phyloP scores from a whole-genome alignment of 2,113 vertebrate species.

The Rhea americana region DNA sequence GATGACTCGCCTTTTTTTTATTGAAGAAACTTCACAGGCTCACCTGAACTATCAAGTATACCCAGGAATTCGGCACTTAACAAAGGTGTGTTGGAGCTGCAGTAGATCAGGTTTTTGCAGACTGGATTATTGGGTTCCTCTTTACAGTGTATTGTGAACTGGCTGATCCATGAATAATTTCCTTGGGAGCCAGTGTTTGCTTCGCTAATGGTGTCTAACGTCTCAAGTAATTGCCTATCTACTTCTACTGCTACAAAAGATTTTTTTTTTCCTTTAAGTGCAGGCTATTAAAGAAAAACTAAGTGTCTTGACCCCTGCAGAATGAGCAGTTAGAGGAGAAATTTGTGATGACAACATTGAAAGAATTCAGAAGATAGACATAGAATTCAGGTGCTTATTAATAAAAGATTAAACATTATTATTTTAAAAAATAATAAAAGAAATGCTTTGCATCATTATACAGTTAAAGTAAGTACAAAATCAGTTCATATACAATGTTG shows the following conservation, averaged over 20 bases:
- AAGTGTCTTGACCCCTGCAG: neutral
- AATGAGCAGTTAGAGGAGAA: neutral
- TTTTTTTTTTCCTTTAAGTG: neutral
- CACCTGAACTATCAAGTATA: neutral
- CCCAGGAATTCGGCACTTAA: neutral
- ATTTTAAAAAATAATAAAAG: slow-evolving; percentile 63
- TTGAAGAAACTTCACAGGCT: neutral
- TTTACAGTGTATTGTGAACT: neutral
- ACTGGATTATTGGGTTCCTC: neutral
- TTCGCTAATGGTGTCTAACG: neutral
- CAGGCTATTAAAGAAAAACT: neutral
- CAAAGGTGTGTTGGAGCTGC: neutral
- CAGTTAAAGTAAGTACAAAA: slow-evolving; percentile 60
- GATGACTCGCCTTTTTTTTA: neutral
- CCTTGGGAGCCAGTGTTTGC: neutral
- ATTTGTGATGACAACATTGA: rapidly evolving
- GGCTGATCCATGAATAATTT: neutral
- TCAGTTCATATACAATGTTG: slow-evolving; percentile 42
- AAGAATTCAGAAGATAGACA: neutral
- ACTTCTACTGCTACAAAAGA: neutral
- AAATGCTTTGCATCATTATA: slow-evolving; percentile 45
- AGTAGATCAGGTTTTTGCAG: neutral
- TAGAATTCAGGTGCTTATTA: slow-evolving; percentile 31
- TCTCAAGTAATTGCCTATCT: neutral
- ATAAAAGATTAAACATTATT: slow-evolving; percentile 60